Evolutionary conservation across 2,113 vertebrate species (phyloP).

Genomic region (Scortum barcoo): DNA sequence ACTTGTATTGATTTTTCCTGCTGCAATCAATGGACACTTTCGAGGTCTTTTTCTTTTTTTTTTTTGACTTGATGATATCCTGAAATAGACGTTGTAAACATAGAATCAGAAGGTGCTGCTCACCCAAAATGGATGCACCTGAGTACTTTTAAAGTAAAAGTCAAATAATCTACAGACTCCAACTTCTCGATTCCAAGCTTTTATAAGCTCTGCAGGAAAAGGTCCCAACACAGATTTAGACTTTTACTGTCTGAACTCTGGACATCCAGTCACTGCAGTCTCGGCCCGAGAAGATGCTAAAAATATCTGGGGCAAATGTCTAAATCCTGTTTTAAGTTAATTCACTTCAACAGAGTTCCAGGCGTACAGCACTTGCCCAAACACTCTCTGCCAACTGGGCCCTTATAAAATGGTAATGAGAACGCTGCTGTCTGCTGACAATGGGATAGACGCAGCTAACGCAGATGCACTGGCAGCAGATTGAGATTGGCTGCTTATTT

Average conservation of each 20-base stretch:
- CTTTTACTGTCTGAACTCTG: constrained; percentile 41
- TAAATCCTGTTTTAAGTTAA: constrained; percentile 68
- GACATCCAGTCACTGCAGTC: constrained; percentile 53
- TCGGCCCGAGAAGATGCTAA: constrained; percentile 58
- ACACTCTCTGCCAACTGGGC: constrained; percentile 58
- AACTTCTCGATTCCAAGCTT: constrained; percentile 34
- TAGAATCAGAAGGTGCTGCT: background rate
- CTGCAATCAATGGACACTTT: constrained; percentile 25
- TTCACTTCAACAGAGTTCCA: constrained; percentile 63
- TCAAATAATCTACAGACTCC: constrained; percentile 23
- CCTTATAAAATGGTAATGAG: constrained; percentile 76
- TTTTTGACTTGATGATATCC: constrained; percentile 8
- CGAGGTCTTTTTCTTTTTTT: background rate
- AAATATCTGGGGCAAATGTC: constrained; percentile 62
- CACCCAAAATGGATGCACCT: background rate
- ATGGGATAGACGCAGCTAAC: constrained; percentile 53
- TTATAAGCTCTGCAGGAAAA: constrained; percentile 41
- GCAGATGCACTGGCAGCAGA: constrained; percentile 56
- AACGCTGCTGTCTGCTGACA: constrained; percentile 68
- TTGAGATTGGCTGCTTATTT: constrained; percentile 53
- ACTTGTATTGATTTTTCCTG: constrained; percentile 39
- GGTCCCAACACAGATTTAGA: constrained; percentile 27
- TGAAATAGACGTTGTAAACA: constrained; percentile 4
- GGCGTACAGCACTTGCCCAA: constrained; percentile 62
- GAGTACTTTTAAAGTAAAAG: constrained; percentile 8